Conservation (phyloP, 2,888 invertebrate genomes). For the Acholoe squamosa region DNA sequence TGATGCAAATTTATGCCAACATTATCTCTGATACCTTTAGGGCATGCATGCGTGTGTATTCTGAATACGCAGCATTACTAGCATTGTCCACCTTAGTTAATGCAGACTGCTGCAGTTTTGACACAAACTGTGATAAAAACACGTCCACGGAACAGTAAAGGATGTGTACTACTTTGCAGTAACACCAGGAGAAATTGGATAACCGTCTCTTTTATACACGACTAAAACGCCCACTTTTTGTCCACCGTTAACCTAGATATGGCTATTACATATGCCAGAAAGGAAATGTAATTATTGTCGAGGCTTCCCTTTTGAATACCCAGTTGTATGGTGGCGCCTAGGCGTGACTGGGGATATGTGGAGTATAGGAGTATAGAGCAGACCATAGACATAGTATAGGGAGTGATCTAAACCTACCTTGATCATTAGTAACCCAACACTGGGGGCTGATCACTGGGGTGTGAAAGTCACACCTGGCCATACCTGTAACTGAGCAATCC, state of each 20-base stretch:
- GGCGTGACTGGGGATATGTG: not conserved
- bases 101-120: too few species aligned
- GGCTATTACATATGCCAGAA: not conserved
- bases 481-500: constrained; percentile 30
- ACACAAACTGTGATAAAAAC: not conserved
- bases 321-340: not conserved
- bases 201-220: constrained; percentile 4
- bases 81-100: too few species aligned
- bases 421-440: constrained; percentile 19
- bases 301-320: not conserved
- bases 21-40: too few species aligned
- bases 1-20: too few species aligned
- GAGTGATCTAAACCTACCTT: not conserved
- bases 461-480: constrained; percentile 31
- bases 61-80: too few species aligned
- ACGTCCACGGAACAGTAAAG: not conserved
- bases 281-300: constrained; percentile 10
- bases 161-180: not conserved
- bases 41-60: too few species aligned
- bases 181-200: constrained; percentile 6
- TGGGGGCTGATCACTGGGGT: not conserved
- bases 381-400: not conserved
- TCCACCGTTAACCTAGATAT: not conserved
- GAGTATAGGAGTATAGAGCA: not conserved
- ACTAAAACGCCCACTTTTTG: not conserved